A percentile compares a stretch with the other conserved stretches of the same genome.
Conservation (phyloP, 1,140 invertebrate genomes). For the Holotrichia oblita region DNA sequence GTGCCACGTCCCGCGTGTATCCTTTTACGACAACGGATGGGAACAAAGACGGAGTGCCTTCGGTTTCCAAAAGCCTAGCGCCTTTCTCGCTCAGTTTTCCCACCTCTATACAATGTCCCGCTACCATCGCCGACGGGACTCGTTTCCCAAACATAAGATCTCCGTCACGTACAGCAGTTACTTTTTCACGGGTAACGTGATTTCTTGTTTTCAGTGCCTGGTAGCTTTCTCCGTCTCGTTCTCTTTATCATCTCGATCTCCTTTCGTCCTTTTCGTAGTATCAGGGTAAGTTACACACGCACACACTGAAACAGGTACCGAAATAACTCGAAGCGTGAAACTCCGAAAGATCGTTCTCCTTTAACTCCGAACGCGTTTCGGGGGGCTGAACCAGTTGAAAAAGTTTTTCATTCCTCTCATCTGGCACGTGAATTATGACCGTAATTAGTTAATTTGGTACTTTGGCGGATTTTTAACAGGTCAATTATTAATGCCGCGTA, state of each 20-base stretch:
- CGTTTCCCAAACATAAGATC: slow-evolving; percentile 36
- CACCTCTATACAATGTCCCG: neutral
- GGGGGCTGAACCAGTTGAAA: neutral
- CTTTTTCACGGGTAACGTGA: slow-evolving; percentile 36
- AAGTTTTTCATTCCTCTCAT: slow-evolving; percentile 35
- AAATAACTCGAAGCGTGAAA: neutral
- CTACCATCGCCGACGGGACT: slow-evolving; percentile 17
- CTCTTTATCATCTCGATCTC: slow-evolving; percentile 15
- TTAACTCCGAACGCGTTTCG: slow-evolving; percentile 7
- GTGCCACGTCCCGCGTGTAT: slow-evolving; percentile 29
- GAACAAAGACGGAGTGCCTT: slow-evolving; percentile 20
- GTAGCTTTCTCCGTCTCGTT: slow-evolving; percentile 12
- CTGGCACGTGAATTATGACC: slow-evolving; percentile 24
- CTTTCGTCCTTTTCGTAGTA: neutral
- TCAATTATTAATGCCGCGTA: slow-evolving; percentile 24
- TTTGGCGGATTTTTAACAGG: slow-evolving; percentile 21
- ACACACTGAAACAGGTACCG: neutral
- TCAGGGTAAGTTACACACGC: neutral
- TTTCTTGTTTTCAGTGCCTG: slow-evolving; percentile 32
- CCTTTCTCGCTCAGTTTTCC: neutral
- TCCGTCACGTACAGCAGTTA: slow-evolving; percentile 35
- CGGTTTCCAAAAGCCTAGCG: slow-evolving; percentile 9
- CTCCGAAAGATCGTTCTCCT: slow-evolving; percentile 28
- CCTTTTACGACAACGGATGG: slow-evolving; percentile 16
- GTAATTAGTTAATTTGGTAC: slow-evolving; percentile 30